Percentiles rank a stretch among this genome's conserved stretches.
Conservation (phyloP, 2,113 vertebrate species). For the Muscicapa adusta region DNA sequence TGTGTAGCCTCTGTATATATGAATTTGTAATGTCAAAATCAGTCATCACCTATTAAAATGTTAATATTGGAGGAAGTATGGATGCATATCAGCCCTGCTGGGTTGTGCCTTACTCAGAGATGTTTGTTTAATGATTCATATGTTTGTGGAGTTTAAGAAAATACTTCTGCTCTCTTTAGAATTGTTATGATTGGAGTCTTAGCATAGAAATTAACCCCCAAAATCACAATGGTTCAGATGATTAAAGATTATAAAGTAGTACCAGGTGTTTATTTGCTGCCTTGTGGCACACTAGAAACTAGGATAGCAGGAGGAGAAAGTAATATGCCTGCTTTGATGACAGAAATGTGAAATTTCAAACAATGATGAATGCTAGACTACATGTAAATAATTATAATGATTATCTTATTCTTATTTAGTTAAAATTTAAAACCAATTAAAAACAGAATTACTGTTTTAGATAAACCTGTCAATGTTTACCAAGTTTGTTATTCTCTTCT, state of each 20-base stretch:
- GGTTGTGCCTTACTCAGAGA: not conserved
- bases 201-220: not conserved
- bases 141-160: not conserved
- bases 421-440: not conserved
- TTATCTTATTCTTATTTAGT: not conserved
- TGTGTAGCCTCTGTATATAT: not conserved
- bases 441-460: not conserved
- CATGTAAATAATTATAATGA: not conserved
- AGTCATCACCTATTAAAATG: not conserved
- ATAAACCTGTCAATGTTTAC: not conserved
- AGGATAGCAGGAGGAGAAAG: not conserved
- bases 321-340: not conserved
- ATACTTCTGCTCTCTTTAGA: not conserved
- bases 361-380: not conserved
- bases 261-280: not conserved
- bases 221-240: not conserved
- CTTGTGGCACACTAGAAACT: not conserved
- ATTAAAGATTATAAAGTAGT: not conserved
- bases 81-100: not conserved
- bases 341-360: not conserved
- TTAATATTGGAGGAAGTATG: not conserved
- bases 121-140: slow-evolving; percentile 26
- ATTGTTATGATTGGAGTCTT: not conserved
- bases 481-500: not conserved
- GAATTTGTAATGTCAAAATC: not conserved